Base-by-base conservation (phyloP, 2,888 invertebrate species). In the Agrochola macilenta region DNA sequence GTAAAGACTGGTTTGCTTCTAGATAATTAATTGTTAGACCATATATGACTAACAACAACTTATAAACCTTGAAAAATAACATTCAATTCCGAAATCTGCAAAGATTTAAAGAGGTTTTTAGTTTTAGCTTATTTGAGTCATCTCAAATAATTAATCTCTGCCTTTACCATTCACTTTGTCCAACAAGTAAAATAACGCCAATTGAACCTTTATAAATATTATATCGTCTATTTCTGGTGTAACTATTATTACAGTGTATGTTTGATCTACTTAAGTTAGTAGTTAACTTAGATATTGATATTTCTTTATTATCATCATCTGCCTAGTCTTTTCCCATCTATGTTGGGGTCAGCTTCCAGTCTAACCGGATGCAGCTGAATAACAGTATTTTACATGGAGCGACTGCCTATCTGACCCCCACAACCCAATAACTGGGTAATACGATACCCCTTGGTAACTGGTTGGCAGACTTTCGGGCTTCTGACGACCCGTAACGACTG, bases 1-100 rank as follows among this genome's bases (percentile, higher is more conserved):
- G 64, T 72, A 69, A 79, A 58, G 20, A 43, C 11, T 66, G 54
- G 49, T 60, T 82, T 70, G 64, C 71, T 79, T 64, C 49, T 30
- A 14, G 61, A 60, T 65, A 75, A 64, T 74, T 17, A 46, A 39
- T 57, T 26, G 61, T 58, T 39, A 58, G 49, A 39, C 61, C 49
- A 72, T 75, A 43, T 65, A 69, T 71, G 69, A 63, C 58, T 68
- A 60, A 49, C 20, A 57, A 39, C 20, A 43, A 2, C 46, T 70
- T 71, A 5, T 64, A 58, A 68, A 17, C 68, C 68, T 71, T 71
- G 65, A 11, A 73, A n/a, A 17, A 1, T 74, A 46, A 14, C 12
- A 66, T 76, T 81, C 0, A 0, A 81, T 75, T 81, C 46, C 30
- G 46, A 43, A 81, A 69, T 49, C 5, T 63, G 39, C 9, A 49